Conservation (phyloP, 2,797 vertebrate species). For the Neosalanx taihuensis region DNA sequence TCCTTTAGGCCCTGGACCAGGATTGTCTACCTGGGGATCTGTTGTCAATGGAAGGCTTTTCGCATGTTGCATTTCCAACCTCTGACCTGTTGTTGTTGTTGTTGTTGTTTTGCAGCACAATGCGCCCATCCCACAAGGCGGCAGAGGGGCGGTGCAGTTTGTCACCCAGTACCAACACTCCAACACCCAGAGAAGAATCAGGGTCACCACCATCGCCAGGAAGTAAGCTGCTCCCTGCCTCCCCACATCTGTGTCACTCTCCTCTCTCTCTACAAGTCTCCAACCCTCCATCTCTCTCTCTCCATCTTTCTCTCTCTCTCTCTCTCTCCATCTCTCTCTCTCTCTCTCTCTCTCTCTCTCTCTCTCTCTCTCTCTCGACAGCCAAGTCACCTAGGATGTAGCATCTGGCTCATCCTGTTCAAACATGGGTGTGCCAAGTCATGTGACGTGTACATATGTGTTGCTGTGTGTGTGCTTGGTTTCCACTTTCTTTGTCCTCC, state of each 20-base stretch:
- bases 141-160: constrained; percentile 92
- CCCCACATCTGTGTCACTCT: background rate
- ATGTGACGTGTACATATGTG: background rate
- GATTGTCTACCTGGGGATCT: background rate
- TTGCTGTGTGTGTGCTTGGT: background rate
- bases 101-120: constrained; percentile 80
- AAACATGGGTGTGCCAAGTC: background rate
- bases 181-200: constrained; percentile 86
- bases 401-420: constrained; percentile 20
- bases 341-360: too few relatives aligned
- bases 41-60: background rate
- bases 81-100: constrained; percentile 4
- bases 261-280: background rate
- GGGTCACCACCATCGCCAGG: constrained; percentile 91
- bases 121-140: constrained; percentile 89
- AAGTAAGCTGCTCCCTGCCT: constrained; percentile 78
- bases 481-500: too few relatives aligned
- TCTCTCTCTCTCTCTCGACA: constrained; percentile 2
- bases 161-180: constrained; percentile 97
- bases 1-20: background rate
- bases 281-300: too few relatives aligned
- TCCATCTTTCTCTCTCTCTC: too few relatives aligned
- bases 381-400: constrained; percentile 23
- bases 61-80: background rate
- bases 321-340: too few relatives aligned